These are phyloP conservation scores for Apaloderma vittatum DNA, from an alignment of 2,113 vertebrate species.

Conservation along the genomic window DNA sequence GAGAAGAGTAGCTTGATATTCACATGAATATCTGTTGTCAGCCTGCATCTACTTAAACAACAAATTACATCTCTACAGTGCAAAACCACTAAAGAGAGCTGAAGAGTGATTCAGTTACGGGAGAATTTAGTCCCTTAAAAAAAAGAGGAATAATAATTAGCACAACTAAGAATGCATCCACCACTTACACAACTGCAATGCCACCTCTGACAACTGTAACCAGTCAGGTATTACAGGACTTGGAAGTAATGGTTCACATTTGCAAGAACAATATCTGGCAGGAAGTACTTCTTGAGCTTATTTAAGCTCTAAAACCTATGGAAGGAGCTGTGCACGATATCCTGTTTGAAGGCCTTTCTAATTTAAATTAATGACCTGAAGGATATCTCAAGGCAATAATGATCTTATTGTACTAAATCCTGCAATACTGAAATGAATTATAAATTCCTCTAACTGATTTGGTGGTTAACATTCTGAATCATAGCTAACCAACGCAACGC, in stretches of 20 bases:
- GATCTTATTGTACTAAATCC: slow-evolving; percentile 45
- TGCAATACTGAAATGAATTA: slow-evolving; percentile 51
- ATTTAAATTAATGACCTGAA: slow-evolving; percentile 65
- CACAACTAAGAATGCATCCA: neutral
- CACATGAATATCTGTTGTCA: neutral
- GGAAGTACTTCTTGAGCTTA: slow-evolving; percentile 35
- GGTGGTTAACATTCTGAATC: slow-evolving; percentile 41
- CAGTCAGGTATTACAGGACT: neutral
- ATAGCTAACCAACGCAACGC: neutral
- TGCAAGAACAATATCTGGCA: neutral
- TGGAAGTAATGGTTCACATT: neutral
- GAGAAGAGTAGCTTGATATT: neutral
- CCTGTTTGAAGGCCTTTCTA: slow-evolving; percentile 59
- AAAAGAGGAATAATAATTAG: neutral
- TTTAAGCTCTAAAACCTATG: slow-evolving; percentile 19
- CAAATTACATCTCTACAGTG: neutral
- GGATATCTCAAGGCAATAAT: slow-evolving; percentile 54
- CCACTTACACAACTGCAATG: neutral
- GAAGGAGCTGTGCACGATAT: slow-evolving; percentile 11
- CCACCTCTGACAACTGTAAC: neutral
- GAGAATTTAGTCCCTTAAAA: neutral
- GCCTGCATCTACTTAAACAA: neutral
- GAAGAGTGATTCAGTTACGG: neutral
- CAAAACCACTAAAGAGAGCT: neutral
- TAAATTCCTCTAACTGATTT: slow-evolving; percentile 47